A percentile compares a stretch with the other conserved stretches of the same genome.
phyloP scores from a whole-genome alignment of 1,140 invertebrate species.

The Cotesia vestalis region DNA sequence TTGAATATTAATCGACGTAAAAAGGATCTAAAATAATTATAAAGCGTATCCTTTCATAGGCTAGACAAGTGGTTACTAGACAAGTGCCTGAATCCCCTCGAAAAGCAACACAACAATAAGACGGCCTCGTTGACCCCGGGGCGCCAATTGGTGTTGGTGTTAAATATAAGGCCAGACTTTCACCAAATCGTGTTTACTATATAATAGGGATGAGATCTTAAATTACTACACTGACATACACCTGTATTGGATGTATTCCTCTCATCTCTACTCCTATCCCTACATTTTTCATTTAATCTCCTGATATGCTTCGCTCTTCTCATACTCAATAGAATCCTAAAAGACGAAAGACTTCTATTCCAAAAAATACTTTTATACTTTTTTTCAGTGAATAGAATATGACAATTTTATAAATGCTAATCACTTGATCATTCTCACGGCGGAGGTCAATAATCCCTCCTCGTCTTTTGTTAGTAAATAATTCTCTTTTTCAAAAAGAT shows the following conservation, averaged over 20 bases:
- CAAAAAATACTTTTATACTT: no score
- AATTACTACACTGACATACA: not conserved
- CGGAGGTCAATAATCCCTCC: not conserved
- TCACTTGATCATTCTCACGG: constrained; percentile 2
- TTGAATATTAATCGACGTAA: no score
- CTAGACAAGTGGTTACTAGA: not conserved
- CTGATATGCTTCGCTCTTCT: no score
- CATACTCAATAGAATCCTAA: no score
- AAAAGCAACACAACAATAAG: not conserved
- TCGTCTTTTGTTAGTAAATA: constrained; percentile 10
- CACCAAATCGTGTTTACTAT: not conserved
- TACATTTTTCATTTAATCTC: no score
- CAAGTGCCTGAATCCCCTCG: not conserved
- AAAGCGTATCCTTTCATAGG: no score
- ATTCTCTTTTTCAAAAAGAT: not conserved
- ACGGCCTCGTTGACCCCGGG: not conserved
- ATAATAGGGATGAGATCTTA: constrained; percentile 4
- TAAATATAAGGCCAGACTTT: not conserved
- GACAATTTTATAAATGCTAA: constrained; percentile 13
- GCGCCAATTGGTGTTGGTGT: not conserved
- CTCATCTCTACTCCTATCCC: not conserved
- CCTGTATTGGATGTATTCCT: not conserved
- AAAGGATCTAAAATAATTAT: no score
- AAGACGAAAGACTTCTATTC: no score
- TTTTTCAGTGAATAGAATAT: not conserved